Evolutionary conservation across 1,140 invertebrate species (phyloP), one percentile per base, ranked within the genome.

Genomic region (Drosophila seguyi): DNA sequence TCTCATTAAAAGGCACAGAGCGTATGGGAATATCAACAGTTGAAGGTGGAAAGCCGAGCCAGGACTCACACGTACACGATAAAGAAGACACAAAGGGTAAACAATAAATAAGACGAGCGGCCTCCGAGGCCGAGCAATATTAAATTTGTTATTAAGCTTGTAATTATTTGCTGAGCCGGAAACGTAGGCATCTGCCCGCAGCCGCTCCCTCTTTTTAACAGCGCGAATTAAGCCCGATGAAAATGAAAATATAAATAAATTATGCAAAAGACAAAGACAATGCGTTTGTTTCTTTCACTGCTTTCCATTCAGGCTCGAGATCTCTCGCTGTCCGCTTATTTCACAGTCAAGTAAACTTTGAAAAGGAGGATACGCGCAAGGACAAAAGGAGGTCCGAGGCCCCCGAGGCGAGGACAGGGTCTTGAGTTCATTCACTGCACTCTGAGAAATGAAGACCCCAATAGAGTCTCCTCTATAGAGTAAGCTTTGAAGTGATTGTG

Each of bases 71-170:
- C 42, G 36, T 27, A 7, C 18, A 22, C 8, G 50, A 52, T 65
- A 72, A 72, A 45, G 50, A 27, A 50, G 45, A 63, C 56, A 58
- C 41, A 81, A 80, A 76, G 66, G 65, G 61, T 65, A 47, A 76
- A 76, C 61, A 76, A 60, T 57, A 68, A 82, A 76, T 81, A 74
- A 75, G 62, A 50, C 50, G 75, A 62, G 82, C 62, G 75, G 65
- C 83, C 71, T 79, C 57, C 75, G 60, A 69, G 66, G 45, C 57
- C 59, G 45, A 53, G 75, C 80, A 74, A 84, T 84, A 87, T 87
- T 87, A 88, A 87, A 87, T 87, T 87, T 87, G 84, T 84, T 87
- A 87, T 87, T 87, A 87, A 87, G 84, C 84, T 71, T 71, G 84
- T 87, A 88, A 87, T 87, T 87, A 87, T 87, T 87, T 87, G 67